These are phyloP conservation scores for Alligator mississippiensis DNA, from an alignment of 2,113 vertebrate genomes.

Conservation along the genomic window DNA sequence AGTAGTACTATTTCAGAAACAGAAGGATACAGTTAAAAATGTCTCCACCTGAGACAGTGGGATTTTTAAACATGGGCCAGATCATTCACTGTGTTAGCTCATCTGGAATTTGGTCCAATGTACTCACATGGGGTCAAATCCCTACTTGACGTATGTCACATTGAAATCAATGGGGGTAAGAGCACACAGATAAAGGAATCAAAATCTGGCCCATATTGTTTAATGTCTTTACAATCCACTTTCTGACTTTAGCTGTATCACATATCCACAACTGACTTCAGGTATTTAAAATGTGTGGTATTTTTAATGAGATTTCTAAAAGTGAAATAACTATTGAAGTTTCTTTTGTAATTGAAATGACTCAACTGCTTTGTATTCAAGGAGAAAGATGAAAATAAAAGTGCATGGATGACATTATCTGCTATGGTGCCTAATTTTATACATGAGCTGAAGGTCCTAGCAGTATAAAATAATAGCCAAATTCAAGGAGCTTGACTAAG, in stretches of 20 bases:
- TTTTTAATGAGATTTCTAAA: not conserved
- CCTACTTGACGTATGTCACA: fast-evolving
- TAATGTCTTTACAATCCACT: not conserved
- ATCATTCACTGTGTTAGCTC: not conserved
- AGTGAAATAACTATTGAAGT: not conserved
- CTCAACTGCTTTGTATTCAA: not conserved
- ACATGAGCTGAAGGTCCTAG: not conserved
- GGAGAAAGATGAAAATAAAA: not conserved
- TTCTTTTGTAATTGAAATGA: not conserved
- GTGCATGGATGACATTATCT: not conserved
- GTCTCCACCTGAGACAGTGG: not conserved
- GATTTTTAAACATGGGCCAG: not conserved
- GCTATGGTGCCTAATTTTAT: not conserved
- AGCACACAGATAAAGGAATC: not conserved
- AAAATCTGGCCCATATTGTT: not conserved
- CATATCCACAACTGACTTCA: not conserved
- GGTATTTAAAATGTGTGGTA: not conserved
- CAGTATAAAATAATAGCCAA: not conserved
- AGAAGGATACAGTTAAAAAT: not conserved
- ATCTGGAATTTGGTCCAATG: not conserved
- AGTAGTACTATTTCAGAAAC: not conserved
- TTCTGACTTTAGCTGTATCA: not conserved
- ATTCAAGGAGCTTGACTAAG: not conserved
- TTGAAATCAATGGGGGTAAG: not conserved
- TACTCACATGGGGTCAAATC: not conserved